Base-by-base conservation (phyloP, 2,888 invertebrate species). In the Melieria crassipennis region DNA sequence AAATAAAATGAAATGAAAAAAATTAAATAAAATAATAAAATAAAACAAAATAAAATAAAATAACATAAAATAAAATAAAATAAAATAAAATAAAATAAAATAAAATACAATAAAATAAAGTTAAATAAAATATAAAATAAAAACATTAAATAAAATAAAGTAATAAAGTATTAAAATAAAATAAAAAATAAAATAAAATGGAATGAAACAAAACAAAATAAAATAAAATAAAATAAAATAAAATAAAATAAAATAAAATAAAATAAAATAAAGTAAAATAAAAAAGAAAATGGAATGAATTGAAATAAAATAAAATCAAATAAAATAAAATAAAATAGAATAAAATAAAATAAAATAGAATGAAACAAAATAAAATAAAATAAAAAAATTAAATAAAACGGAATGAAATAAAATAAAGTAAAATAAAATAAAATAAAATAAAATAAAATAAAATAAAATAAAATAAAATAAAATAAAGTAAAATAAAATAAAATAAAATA, bases 31-130 rank as follows among this genome's bases (percentile, higher is more conserved):
- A 10, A 56, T 10, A 56, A 10, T 13, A n/a, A 57, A 57, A n/a
- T 56, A 57, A 57, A 16, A 57, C 13, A 57, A 13, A 57, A 57
- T 13, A 57, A n/a, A n/a, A n/a, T n/a, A n/a, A n/a, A n/a, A n/a
- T n/a, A n/a, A n/a, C n/a, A n/a, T n/a, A n/a, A n/a, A n/a, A n/a
- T n/a, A n/a, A 57, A 5, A 57, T 57, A 57, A 57, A 57, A 56
- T 10, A 10, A 57, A n/a, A 3, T 57, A 57, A 57, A 5, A 3
- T n/a, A 16, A 57, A 16, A 16, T 13, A 57, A 57, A 57, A 0
- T 5, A n/a, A 57, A 16, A n/a, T n/a, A 57, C 13, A 57, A 57
- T 56, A 11, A 11, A 56, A n/a, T 57, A 13, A 30, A n/a, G n/a
- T n/a, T n/a, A n/a, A n/a, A n/a, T n/a, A n/a, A n/a, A n/a, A n/a